Percentiles rank a stretch among this genome's conserved stretches.
Evolutionary conservation across 2,888 invertebrate genomes (phyloP).

Genomic region (Chrysolina oricalcia): DNA sequence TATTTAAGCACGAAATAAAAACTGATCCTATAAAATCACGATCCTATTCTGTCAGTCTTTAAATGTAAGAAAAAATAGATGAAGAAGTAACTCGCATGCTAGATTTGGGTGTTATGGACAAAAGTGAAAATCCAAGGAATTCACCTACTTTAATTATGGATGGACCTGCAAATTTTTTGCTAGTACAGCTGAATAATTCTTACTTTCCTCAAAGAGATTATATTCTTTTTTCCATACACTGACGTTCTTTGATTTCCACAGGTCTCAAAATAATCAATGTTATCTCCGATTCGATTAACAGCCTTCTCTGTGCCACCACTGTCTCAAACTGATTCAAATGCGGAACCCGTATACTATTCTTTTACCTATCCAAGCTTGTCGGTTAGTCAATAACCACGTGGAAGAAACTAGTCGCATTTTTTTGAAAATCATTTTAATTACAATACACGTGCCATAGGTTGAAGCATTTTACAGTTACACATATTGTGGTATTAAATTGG

Average conservation of each 20-base stretch:
- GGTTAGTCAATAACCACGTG: conserved; percentile 44
- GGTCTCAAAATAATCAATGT: background rate
- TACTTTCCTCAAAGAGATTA: too few relatives aligned
- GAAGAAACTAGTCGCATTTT: conserved; percentile 39
- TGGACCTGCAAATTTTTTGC: too few relatives aligned
- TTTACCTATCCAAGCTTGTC: conserved; percentile 48
- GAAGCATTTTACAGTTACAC: conserved; percentile 17
- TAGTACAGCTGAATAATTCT: too few relatives aligned
- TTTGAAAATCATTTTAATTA: conserved; percentile 44
- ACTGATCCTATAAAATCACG: conserved; percentile 30
- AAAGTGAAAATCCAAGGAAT: too few relatives aligned
- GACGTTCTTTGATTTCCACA: too few relatives aligned
- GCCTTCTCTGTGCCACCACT: conserved; percentile 21
- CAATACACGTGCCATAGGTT: conserved; percentile 39
- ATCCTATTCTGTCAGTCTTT: conserved; percentile 18
- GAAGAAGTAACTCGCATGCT: conserved; percentile 27
- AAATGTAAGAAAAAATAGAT: conserved; percentile 29
- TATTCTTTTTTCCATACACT: too few relatives aligned
- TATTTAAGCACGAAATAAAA: conserved; percentile 25
- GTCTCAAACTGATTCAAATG: conserved; percentile 38
- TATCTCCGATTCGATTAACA: background rate
- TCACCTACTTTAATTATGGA: too few relatives aligned
- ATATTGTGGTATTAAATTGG: conserved; percentile 13
- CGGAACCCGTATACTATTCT: conserved; percentile 46
- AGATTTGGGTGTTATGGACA: conserved; percentile 14